These are phyloP conservation scores for Myotis brandtii DNA, from an alignment of 2,113 vertebrate genomes.

Conservation along the genomic window DNA sequence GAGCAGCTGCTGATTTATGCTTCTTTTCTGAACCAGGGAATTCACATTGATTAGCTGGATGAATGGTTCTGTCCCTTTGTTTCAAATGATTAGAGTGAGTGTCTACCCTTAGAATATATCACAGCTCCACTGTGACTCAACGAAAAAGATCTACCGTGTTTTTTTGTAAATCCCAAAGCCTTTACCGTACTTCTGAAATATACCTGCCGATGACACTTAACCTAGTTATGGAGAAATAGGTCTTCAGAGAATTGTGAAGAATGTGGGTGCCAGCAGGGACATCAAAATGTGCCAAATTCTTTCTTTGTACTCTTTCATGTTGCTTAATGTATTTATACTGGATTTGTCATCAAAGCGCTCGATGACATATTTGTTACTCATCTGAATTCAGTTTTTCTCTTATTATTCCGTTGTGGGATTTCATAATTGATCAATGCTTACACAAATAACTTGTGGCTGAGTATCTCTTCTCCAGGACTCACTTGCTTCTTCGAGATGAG, in stretches of 20 bases:
- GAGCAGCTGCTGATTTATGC: slow-evolving; percentile 73
- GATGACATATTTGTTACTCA: slow-evolving; percentile 44
- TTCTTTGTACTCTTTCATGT: not conserved
- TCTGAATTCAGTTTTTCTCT: slow-evolving; percentile 46
- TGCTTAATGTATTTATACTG: not conserved
- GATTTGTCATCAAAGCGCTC: slow-evolving; percentile 43
- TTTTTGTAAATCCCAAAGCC: slow-evolving; percentile 67
- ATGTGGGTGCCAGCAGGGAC: not conserved
- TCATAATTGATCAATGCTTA: slow-evolving; percentile 50
- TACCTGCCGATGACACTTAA: slow-evolving; percentile 40
- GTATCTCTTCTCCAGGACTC: not conserved
- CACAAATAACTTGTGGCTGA: not conserved
- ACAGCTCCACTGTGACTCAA: slow-evolving; percentile 63
- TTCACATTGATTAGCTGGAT: slow-evolving; percentile 75
- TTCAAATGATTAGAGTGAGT: slow-evolving; percentile 74
- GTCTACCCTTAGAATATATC: slow-evolving; percentile 72
- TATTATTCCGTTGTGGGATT: slow-evolving; percentile 21
- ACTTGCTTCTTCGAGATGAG: not conserved
- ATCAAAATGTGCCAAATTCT: not conserved
- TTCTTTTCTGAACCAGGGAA: slow-evolving; percentile 63
- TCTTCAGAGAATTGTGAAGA: slow-evolving; percentile 56
- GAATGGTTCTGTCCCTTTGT: slow-evolving; percentile 59
- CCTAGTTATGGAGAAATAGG: slow-evolving; percentile 26
- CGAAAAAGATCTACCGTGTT: slow-evolving; percentile 50
- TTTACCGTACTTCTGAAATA: slow-evolving; percentile 69